Conservation (phyloP, 1,140 invertebrate genomes). For the Trichoplusia ni region DNA sequence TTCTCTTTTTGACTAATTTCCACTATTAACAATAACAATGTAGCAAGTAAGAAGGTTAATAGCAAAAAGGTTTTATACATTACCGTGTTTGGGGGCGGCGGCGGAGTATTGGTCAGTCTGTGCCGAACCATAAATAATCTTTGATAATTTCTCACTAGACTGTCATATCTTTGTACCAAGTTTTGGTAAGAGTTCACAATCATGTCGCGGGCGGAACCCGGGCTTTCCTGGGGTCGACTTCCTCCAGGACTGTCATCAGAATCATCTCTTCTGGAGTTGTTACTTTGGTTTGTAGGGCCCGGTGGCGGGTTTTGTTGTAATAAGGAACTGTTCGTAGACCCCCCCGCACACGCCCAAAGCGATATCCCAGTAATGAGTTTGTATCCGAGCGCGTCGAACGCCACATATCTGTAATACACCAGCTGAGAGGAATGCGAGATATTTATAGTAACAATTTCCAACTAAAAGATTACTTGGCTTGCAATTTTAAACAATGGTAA, state of each 20-base stretch:
- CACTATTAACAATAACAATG: neutral
- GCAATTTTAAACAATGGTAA: too few relatives aligned
- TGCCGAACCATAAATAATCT: constrained; percentile 75
- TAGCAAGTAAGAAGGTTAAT: neutral
- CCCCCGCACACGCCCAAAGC: constrained; percentile 49
- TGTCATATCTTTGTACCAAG: constrained; percentile 77
- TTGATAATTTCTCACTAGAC: constrained; percentile 76
- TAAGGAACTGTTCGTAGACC: constrained; percentile 36
- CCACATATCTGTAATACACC: constrained; percentile 86
- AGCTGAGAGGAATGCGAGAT: constrained; percentile 26
- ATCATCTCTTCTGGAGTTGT: constrained; percentile 49
- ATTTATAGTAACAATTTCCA: constrained; percentile 26
- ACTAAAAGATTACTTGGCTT: neutral
- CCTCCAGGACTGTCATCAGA: constrained; percentile 44
- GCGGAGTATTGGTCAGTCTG: constrained; percentile 61
- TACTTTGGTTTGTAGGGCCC: constrained; percentile 33
- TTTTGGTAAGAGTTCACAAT: constrained; percentile 78
- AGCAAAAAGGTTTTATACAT: neutral
- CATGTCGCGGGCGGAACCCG: constrained; percentile 65
- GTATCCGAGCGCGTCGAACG: constrained; percentile 91
- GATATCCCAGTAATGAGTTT: constrained; percentile 94
- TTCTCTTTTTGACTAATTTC: too few relatives aligned
- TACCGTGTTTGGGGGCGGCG: constrained; percentile 65
- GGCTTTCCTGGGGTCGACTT: constrained; percentile 46
- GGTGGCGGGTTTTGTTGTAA: constrained; percentile 42